Base-by-base conservation (phyloP, 2,888 invertebrate genomes). In the Acrobasis suavella region DNA sequence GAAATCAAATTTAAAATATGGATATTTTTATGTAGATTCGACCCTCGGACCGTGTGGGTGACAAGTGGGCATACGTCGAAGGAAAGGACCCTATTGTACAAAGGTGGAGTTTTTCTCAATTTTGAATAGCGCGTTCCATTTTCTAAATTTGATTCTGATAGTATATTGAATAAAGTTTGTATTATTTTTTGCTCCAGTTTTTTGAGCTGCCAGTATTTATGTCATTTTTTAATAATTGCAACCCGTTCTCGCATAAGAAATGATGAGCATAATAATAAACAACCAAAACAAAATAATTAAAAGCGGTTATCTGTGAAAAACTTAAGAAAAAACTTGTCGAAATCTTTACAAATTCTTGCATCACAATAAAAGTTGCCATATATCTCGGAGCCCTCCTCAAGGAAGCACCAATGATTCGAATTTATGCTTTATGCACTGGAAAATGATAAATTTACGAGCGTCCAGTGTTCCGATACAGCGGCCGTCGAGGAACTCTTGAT, bases 401-500 rank as follows among this genome's bases (percentile, higher is more conserved):
- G 86, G 89, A 88, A 89, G 77, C 82, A 86, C 81, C 87, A 89
- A 85, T 90, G 91, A 91, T 87, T 87, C 88, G 90, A 88, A 87
- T 89, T 89, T 89, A 87, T 85, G 91, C 87, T 91, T 91, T 90
- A 91, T 91, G 90, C 90, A 88, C 86, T 86, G 91, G 91, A 92
- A 92, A 91, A 91, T 91, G 80, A 92, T 87, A 91, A 91, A 91
- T 92, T 91, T 91, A 91, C 88, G 84, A 74, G 71, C 77, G 91
- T 87, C 90, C 91, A 89, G 90, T 86, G 81, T 76, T 74, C 69
- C 81, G 74, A 85, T 83, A 82, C 82, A 82, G 80, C 71, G 73
- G 76, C 74, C 74, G 73, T 77, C 78, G 82, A 75, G 76, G 80
- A 77, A 75, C 74, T 80, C 83, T 78, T 83, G 82, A 83, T 89